Evolutionary conservation across 1,140 invertebrate species (phyloP).

Genomic region (Pogonomyrmex californicus): DNA sequence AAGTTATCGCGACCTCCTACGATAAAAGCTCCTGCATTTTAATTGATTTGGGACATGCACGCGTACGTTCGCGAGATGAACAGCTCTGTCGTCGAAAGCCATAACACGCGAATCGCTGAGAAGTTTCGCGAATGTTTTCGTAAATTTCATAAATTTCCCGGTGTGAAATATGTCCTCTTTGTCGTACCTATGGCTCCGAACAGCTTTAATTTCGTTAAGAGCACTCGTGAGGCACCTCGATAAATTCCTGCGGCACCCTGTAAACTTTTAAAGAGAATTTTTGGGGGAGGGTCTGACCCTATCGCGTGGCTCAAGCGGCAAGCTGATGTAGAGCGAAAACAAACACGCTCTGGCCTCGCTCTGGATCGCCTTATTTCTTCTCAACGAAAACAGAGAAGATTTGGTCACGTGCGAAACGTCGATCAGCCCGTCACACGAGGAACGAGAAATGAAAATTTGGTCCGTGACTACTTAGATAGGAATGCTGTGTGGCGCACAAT

Average conservation of each 20-base stretch:
- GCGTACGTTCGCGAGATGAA: neutral
- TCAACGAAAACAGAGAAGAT: slow-evolving; percentile 10
- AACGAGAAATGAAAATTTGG: slow-evolving; percentile 42
- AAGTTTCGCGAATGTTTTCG: slow-evolving; percentile 39
- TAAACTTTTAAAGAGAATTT: slow-evolving; percentile 74
- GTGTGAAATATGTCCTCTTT: slow-evolving; percentile 39
- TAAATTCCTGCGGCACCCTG: slow-evolving; percentile 69
- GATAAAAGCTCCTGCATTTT: neutral
- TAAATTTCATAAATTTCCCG: slow-evolving; percentile 47
- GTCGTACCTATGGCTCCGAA: slow-evolving; percentile 38
- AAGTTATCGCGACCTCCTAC: neutral
- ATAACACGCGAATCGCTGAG: neutral
- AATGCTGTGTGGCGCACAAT: neutral
- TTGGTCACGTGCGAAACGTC: slow-evolving; percentile 27
- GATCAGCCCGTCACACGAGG: neutral
- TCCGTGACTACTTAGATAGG: neutral
- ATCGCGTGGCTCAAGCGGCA: slow-evolving; percentile 53
- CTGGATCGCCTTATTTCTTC: neutral
- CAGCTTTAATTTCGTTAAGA: slow-evolving; percentile 75
- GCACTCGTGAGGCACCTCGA: slow-evolving; percentile 66
- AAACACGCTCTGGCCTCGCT: slow-evolving; percentile 35
- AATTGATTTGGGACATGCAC: neutral
- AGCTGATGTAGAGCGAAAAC: slow-evolving; percentile 54
- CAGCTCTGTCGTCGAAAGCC: neutral
- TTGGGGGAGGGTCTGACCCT: slow-evolving; percentile 54